These are phyloP conservation scores for Clytia hemisphaerica DNA, from an alignment of 30 jellyfish, hydroid and myxozoan species.

Conservation along the genomic window DNA sequence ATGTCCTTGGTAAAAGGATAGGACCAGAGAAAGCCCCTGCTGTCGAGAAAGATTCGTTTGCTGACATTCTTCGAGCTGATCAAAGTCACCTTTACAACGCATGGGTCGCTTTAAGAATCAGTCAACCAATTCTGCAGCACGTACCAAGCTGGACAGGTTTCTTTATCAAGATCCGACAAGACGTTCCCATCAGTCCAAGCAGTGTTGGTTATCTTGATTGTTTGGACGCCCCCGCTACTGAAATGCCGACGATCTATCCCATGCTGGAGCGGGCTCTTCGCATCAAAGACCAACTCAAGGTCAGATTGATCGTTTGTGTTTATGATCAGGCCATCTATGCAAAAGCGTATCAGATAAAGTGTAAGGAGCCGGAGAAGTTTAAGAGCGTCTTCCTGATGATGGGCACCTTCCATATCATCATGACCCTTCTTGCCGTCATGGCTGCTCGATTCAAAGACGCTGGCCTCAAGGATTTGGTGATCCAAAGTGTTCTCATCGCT, in stretches of 20 bases:
- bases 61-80: too few relatives aligned
- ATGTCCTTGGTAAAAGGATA: too few relatives aligned
- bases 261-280: conserved; percentile 15
- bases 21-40: too few relatives aligned
- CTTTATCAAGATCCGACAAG: not conserved
- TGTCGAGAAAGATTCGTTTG: too few relatives aligned
- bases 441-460: conserved; percentile 10
- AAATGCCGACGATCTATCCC: conserved; percentile 8
- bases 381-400: too few relatives aligned
- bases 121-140: not conserved
- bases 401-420: conserved; percentile 9
- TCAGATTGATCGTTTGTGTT: conserved; percentile 11
- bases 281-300: conserved; percentile 23
- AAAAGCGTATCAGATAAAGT: conserved; percentile 2
- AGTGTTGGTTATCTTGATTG: not conserved
- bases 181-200: not conserved
- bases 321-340: conserved; percentile 31
- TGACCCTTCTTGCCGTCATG: conserved; percentile 12
- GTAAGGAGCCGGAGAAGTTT: not conserved
- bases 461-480: not conserved
- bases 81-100: too few relatives aligned
- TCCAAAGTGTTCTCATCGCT: conserved; percentile 16
- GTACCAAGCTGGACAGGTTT: conserved; percentile 1
- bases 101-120: not conserved
- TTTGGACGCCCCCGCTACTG: conserved; percentile 28